phyloP scores from a whole-genome alignment of 2,888 invertebrate genomes.

The Drosophila testacea region DNA sequence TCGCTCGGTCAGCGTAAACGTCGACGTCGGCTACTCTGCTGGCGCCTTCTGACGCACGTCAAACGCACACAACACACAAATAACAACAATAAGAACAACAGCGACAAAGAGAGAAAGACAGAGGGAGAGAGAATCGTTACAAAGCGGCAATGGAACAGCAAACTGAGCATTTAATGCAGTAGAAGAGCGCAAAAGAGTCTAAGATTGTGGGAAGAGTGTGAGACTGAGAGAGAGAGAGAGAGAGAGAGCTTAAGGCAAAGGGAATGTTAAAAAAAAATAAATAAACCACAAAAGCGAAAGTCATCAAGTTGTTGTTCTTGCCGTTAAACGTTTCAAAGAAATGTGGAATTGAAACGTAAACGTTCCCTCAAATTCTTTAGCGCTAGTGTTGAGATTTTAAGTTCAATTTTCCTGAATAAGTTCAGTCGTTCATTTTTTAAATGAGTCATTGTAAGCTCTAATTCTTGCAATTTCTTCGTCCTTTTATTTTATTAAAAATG shows the following conservation, averaged over 20 bases:
- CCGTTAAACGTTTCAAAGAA: slow-evolving; percentile 14
- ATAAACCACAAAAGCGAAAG: slow-evolving; percentile 54
- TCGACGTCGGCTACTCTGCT: slow-evolving; percentile 9
- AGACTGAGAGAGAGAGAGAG: not conserved
- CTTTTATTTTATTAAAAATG: too few relatives aligned
- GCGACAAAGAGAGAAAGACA: slow-evolving; percentile 4
- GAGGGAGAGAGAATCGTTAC: slow-evolving; percentile 1
- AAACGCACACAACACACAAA: slow-evolving; percentile 21
- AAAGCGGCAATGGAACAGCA: slow-evolving; percentile 12
- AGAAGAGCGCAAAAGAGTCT: not conserved
- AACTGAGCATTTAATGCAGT: slow-evolving; percentile 3
- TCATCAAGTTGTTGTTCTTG: slow-evolving; percentile 34
- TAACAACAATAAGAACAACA: slow-evolving; percentile 15
- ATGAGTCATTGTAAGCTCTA: too few relatives aligned
- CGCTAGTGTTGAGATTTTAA: not conserved
- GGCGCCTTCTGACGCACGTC: slow-evolving; percentile 38
- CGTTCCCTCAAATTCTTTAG: not conserved
- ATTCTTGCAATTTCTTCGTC: too few relatives aligned
- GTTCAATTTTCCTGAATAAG: too few relatives aligned
- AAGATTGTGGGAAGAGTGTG: not conserved
- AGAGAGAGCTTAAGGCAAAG: slow-evolving; percentile 6
- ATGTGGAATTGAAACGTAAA: slow-evolving; percentile 35
- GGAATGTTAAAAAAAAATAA: slow-evolving; percentile 19
- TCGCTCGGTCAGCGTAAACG: slow-evolving; percentile 9
- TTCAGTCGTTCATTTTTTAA: too few relatives aligned